phyloP scores from a whole-genome alignment of 2,888 invertebrate genomes.

The Lamellibrachia satsuma region DNA sequence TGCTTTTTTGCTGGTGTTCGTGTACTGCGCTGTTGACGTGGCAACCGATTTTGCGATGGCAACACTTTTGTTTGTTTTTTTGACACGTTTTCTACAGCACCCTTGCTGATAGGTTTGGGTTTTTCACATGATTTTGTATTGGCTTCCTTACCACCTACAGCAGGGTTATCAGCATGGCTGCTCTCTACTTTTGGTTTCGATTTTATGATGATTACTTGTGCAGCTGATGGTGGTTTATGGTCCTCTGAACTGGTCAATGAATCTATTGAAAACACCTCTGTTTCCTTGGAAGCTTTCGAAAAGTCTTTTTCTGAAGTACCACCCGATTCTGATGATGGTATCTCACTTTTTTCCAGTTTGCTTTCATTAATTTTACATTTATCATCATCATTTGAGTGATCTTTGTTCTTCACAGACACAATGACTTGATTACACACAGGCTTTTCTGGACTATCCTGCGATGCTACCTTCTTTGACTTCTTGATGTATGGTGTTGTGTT shows the following conservation, averaged over 20 bases:
- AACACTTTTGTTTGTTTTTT: not conserved
- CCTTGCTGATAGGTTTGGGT: not conserved
- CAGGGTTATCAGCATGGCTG: not conserved
- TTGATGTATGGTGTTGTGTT: not conserved
- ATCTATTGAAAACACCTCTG: constrained; percentile 5
- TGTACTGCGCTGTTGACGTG: constrained; percentile 4
- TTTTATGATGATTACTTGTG: not conserved
- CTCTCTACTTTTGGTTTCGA: not conserved
- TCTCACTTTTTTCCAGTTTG: not conserved
- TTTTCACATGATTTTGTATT: not conserved
- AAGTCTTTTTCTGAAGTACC: constrained; percentile 4
- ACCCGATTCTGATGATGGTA: not conserved
- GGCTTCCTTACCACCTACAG: not conserved
- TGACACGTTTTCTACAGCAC: not conserved
- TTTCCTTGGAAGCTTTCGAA: not conserved
- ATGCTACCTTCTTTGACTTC: not conserved
- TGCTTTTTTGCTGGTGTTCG: not conserved
- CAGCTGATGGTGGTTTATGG: not conserved
- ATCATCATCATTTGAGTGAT: not conserved
- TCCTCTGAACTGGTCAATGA: not conserved
- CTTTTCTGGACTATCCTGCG: not conserved
- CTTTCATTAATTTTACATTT: not conserved
- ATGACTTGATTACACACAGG: not conserved
- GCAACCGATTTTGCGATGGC: not conserved
- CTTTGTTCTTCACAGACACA: not conserved